phyloP scores from a whole-genome alignment of 2,888 invertebrate species.

The Stenolophus ochropezus region DNA sequence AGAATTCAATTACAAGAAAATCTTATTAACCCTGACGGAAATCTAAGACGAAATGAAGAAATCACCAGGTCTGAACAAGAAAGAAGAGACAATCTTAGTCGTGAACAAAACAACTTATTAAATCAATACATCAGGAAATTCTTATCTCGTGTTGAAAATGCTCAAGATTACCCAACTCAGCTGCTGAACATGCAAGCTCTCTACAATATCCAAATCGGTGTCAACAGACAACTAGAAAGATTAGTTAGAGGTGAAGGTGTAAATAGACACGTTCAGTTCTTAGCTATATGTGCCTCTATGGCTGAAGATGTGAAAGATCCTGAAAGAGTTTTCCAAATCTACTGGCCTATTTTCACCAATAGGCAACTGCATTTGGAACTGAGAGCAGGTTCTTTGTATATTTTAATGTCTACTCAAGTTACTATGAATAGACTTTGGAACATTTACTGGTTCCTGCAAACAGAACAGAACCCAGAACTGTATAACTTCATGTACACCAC shows the following conservation, averaged over 20 bases:
- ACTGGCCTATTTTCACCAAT: constrained; percentile 74
- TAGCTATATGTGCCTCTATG: constrained; percentile 71
- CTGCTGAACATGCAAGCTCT: constrained; percentile 73
- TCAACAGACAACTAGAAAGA: constrained; percentile 71
- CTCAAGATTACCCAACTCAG: constrained; percentile 69
- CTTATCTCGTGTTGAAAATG: constrained; percentile 65
- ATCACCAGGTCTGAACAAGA: constrained; percentile 3
- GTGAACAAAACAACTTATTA: neutral
- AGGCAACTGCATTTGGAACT: constrained; percentile 70
- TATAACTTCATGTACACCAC: constrained; percentile 74
- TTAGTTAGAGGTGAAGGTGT: constrained; percentile 70
- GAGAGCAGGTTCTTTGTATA: constrained; percentile 71
- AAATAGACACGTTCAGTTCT: constrained; percentile 69
- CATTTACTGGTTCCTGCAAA: constrained; percentile 72
- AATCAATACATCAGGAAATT: constrained; percentile 66
- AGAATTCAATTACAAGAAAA: neutral
- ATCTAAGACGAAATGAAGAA: neutral
- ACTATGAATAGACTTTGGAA: constrained; percentile 70
- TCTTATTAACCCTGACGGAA: neutral
- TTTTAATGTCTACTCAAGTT: constrained; percentile 71
- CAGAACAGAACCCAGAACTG: constrained; percentile 72
- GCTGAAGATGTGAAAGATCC: constrained; percentile 66
- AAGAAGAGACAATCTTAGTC: neutral
- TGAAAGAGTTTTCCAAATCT: constrained; percentile 68
- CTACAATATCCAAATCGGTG: constrained; percentile 72